Base-by-base conservation (phyloP, 2,888 invertebrate genomes). In the Agonum fuliginosum region DNA sequence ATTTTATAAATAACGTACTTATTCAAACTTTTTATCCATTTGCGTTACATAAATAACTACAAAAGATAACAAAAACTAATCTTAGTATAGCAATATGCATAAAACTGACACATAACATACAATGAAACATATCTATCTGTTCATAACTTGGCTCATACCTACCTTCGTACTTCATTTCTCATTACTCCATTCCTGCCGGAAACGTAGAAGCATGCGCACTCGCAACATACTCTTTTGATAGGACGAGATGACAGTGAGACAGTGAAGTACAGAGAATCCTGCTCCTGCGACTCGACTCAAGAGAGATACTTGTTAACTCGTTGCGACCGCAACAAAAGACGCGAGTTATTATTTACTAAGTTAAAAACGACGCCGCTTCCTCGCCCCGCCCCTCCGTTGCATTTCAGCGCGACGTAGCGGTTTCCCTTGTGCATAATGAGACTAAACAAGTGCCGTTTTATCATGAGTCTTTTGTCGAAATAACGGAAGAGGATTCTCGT, bases 381-480 rank as follows among this genome's bases (percentile, higher is more conserved):
- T 48, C 20, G 54, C 22, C 74, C 30, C 14, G 34, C 41, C 58
- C 14, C 22, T 14, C 1, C 12, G 22, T 20, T 43, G 46, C 46
- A 22, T 24, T 12, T 10, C 46, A 5, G 8, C 48, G 48, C 20
- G 48, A 17, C 20, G 14, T 27, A 58, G 19, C 34, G 62, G 37
- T 41, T 67, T 41, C 41, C 41, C 37, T 67, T 48, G 48, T 71
- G 51, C 65, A 74, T 74, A 74, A 74, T 74, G 74, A 74, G 74
- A 74, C 74, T 74, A 62, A 74, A 74, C 74, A 74, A 74, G 74
- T 74, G 74, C 74, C 46, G 65, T 62, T 74, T 46, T 74, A 74
- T 74, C 74, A 62, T 41, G 65, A 43, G 46, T 27, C 65, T 74
- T 74, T 65, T 74, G 74, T 65, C n/a, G 30, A 19, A 74, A 43